phyloP scores from a whole-genome alignment of 2,888 invertebrate species.

The Orthonychiurus folsomi region DNA sequence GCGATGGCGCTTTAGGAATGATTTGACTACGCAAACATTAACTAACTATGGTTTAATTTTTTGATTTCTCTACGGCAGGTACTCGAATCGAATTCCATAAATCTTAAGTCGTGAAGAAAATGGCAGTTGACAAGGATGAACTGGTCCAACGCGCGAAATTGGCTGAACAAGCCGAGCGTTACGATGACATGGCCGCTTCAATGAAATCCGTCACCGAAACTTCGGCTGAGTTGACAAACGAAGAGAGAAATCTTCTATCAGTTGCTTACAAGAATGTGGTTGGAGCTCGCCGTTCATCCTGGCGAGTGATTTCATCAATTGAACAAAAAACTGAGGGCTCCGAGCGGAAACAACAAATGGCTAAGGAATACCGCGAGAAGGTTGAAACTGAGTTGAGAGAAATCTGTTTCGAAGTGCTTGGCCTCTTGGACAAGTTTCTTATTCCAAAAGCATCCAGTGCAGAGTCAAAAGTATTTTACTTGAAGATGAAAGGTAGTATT shows the following conservation, averaged over 20 bases:
- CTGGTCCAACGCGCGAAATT: constrained; percentile 97
- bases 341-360: constrained; percentile 99
- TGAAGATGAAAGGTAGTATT: constrained; percentile 99
- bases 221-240: constrained; percentile 91
- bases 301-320: constrained; percentile 98
- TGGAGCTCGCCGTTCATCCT: constrained; percentile 85
- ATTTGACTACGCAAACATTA: too few species aligned
- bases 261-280: constrained; percentile 99
- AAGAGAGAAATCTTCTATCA: constrained; percentile 94
- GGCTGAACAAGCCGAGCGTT: constrained; percentile 96
- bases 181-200: constrained; percentile 92
- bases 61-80: too few species aligned
- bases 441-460: constrained; percentile 98
- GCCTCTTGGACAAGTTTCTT: constrained; percentile 94
- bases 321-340: constrained; percentile 98
- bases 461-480: constrained; percentile 99
- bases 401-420: constrained; percentile 98
- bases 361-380: constrained; percentile 98
- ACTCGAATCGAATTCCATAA: too few species aligned
- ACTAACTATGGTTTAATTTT: too few species aligned
- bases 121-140: constrained; percentile 95
- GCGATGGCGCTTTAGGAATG: too few species aligned
- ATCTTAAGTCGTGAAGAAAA: too few species aligned
- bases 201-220: constrained; percentile 97
- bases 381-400: constrained; percentile 98